Base-by-base conservation (phyloP, 2,888 invertebrate genomes). In the Xanthia icteritia region DNA sequence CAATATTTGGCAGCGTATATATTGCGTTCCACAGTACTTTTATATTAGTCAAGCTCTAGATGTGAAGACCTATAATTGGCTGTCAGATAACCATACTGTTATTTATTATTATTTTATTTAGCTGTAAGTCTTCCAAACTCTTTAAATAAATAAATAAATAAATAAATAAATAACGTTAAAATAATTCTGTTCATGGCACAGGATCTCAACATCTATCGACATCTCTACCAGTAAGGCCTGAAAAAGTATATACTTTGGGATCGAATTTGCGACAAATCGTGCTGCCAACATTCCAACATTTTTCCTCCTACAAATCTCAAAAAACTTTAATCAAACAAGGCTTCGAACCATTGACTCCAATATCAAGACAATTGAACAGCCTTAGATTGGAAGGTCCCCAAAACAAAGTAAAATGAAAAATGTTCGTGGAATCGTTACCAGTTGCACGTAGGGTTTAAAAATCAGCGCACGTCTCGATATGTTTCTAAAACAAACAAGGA, bases 401-500 rank as follows among this genome's bases (percentile, higher is more conserved):
- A 73, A n/a, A 79, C 66, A 73, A 69, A 76, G 51, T 48, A 31
- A 73, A 81, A 77, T 73, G 85, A 83, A 72, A 68, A 81, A 81
- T 77, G 77, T 68, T 36, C 4, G 36, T n/a, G 4, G 71, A 73
- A 67, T 64, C 27, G 51, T 77, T 31, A 65, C 68, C 36, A 58
- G 82, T 85, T 69, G 64, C 77, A 81, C 76, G 85, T 64, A 85
- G 73, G 36, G 56, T 61, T 84, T 70, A 27, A 11, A 45, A 86
- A 48, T 87, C 87, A 2, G 48, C 17, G 39, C 85, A 86, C 85
- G 79, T 84, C 23, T 51, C 61, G 17, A 48, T 74, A 69, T 75
- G 64, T 84, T 74, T 75, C 60, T 42, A 51, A 69, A 76, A 76
- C 75, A 76, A 87, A 87, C 77, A 87, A 73, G 78, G 36, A 31